Conservation (phyloP, 2,888 invertebrate genomes). For the Anagyrus pseudococci region DNA sequence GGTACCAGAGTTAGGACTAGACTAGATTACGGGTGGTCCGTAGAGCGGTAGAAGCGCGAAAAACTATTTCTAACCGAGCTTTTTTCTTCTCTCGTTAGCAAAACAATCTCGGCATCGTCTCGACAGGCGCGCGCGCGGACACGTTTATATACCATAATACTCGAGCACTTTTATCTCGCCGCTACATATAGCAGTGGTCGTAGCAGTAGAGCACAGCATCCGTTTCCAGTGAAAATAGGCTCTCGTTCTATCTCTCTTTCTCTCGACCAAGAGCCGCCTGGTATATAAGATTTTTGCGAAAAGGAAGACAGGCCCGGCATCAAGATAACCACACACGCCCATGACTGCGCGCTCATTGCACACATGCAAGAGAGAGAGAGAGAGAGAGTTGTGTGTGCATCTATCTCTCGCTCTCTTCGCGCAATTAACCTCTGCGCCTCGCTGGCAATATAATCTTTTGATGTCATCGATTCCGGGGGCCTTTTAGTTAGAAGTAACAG, state of each 20-base stretch:
- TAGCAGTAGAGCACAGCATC: no score
- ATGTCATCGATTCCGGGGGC: slow-evolving; percentile 30
- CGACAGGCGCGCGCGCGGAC: no score
- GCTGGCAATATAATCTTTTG: slow-evolving; percentile 30
- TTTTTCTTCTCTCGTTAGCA: no score
- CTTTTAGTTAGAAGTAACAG: slow-evolving; percentile 25
- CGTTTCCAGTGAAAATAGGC: no score
- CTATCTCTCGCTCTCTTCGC: slow-evolving; percentile 1
- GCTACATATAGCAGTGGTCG: no score
- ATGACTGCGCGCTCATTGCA: neutral
- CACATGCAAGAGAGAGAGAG: neutral
- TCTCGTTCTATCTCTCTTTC: neutral
- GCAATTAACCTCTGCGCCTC: slow-evolving; percentile 30
- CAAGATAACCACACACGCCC: neutral
- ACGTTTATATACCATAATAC: no score
- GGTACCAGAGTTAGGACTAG: no score
- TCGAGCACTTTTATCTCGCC: no score
- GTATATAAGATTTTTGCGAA: neutral
- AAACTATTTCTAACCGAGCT: no score
- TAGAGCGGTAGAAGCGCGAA: no score
- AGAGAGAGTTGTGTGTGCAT: neutral
- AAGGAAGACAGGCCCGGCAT: neutral
- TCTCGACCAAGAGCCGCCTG: neutral
- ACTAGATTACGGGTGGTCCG: no score
- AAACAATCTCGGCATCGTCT: no score